Base-by-base conservation (phyloP, 30 jellyfish, hydroid and myxozoan species). In the Kudoa iwatai region DNA sequence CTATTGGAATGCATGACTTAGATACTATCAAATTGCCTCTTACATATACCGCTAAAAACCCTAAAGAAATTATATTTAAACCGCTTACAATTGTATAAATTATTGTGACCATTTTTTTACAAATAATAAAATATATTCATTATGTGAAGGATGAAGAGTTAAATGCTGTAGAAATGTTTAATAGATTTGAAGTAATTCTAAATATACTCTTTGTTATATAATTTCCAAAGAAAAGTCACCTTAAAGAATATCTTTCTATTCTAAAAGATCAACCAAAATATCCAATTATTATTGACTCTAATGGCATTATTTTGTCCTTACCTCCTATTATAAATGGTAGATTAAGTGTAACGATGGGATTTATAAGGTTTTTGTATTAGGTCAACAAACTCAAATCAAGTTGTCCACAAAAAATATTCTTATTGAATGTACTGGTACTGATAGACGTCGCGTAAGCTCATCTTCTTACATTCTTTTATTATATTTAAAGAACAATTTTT, bases 261-360 rank as follows among this genome's bases (percentile, higher is more conserved):
- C 30, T 81, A 2, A 82, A 81, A 44, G 58, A 64, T 23, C 60
- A 64, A 43, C 89, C 89, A 1, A 50, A 62, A 26, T 81, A 81
- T 43, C 99, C 99, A 1, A 74, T 81, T 4, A 81, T 81, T 25
- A 62, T 56, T 34, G 99, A 81, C 57, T 57, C 64, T 50, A 81
- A 81, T 39, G 52, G 74, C 26, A 59, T 57, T 17, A 86, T 81
- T 20, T 54, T 81, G 7, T 81, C 99, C n/a, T 48, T 81, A 88
- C 99, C 99, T 2, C 99, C 99, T 2, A 65, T 81, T 20, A 81
- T 81, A 14, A 81, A 81, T 26, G 89, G 99, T 81, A n/a, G n/a
- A n/a, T n/a, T n/a, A n/a, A n/a, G n/a, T n/a, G n/a, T n/a, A n/a
- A n/a, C n/a, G n/a, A n/a, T n/a, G n/a, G n/a, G n/a, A n/a, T n/a